A percentile compares a stretch with the other conserved stretches of the same genome.
Conservation (phyloP, 1,140 invertebrate species). For the Papilio glaucus region DNA sequence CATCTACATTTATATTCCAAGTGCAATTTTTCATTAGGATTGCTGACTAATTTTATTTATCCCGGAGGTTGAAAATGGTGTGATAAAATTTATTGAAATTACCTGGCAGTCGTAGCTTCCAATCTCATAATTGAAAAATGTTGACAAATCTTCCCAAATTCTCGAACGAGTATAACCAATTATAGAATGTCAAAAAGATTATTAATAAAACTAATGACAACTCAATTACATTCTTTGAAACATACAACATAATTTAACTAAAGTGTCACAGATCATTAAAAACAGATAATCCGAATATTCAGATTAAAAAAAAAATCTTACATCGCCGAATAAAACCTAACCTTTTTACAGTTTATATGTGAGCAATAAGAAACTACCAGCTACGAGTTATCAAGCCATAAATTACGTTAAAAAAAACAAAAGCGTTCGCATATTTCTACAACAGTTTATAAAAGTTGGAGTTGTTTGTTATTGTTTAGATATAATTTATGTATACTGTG, state of each 20-base stretch:
- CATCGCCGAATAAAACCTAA: constrained; percentile 11
- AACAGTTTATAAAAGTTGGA: constrained; percentile 41
- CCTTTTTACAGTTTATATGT: constrained; percentile 24
- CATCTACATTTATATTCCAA: too few species aligned
- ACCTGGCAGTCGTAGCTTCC: too few species aligned
- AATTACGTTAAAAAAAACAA: constrained; percentile 35
- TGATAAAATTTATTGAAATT: too few species aligned
- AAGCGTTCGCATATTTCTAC: constrained; percentile 33
- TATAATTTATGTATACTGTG: constrained; percentile 41
- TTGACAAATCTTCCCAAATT: too few species aligned
- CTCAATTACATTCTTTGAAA: constrained; percentile 12
- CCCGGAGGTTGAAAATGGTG: too few species aligned
- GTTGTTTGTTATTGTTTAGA: constrained; percentile 38
- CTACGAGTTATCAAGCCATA: constrained; percentile 30
- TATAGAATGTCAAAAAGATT: too few species aligned
- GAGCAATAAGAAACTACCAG: constrained; percentile 22
- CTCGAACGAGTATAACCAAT: too few species aligned
- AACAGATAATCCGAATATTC: constrained; percentile 11
- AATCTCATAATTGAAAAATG: too few species aligned
- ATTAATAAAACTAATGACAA: constrained; percentile 1
- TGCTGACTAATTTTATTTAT: too few species aligned
- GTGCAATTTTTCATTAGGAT: too few species aligned
- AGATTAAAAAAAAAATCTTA: constrained; percentile 18
- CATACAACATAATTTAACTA: constrained; percentile 8
- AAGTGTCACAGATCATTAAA: constrained; percentile 30